Percentiles rank a stretch among this genome's conserved stretches.
phyloP scores from a whole-genome alignment of 92 coral and sea anemone species.

The Porites rus region DNA sequence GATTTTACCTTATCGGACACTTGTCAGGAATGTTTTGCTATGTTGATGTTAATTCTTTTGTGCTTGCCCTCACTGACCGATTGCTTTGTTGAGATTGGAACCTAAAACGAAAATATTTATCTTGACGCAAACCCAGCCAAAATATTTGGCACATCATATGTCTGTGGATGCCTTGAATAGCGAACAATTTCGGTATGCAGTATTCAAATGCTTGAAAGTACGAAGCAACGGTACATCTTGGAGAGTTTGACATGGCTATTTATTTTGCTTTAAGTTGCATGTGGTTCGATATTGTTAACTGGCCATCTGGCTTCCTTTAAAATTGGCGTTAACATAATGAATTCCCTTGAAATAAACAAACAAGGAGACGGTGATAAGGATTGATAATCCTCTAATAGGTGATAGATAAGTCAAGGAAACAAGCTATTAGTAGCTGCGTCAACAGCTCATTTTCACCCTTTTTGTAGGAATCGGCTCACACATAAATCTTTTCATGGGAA shows the following conservation, averaged over 20 bases:
- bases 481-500: background rate
- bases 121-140: slow-evolving; percentile 14
- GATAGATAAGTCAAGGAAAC: slow-evolving; percentile 33
- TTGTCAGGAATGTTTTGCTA: background rate
- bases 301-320: background rate
- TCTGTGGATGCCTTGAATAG: slow-evolving; percentile 1
- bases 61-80: background rate
- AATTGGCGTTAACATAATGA: slow-evolving; percentile 14
- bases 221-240: background rate
- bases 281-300: background rate
- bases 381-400: slow-evolving; percentile 21
- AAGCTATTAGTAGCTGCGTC: slow-evolving; percentile 20
- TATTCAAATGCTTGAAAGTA: background rate
- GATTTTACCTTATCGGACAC: slow-evolving; percentile 11
- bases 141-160: background rate
- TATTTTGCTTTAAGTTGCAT: background rate
- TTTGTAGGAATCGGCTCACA: slow-evolving; percentile 1
- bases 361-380: slow-evolving; percentile 21
- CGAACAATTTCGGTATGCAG: background rate
- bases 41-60: background rate
- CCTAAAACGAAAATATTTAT: background rate
- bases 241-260: background rate
- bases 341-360: slow-evolving; percentile 23
- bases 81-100: slow-evolving; percentile 16
- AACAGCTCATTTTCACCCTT: slow-evolving; percentile 38